Evolutionary conservation across 2,797 vertebrate genomes (phyloP), one percentile per base, ranked within the genome.

Genomic region (Micrastur ruficollis): DNA sequence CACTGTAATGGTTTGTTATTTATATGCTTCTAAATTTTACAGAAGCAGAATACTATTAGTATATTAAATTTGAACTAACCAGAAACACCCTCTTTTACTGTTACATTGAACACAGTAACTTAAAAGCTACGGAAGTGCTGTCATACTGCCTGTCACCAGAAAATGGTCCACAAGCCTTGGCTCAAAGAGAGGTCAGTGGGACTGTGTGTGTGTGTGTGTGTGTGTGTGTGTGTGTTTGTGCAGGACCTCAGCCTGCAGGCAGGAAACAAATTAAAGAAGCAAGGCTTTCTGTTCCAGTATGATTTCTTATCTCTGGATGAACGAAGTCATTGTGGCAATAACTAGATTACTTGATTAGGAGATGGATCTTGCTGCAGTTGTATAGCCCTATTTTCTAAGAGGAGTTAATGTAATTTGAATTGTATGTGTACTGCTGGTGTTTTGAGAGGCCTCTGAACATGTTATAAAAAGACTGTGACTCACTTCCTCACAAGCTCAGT

Each of bases 391-490:
- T 91, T 96, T 96, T 90, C 87, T 87, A 91, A 90, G 89, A 86
- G 65, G 52, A 87, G 36, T 78, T 83, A 82, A 73, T 79, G 72
- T 96, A 67, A 91, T 94, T 94, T 95, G 92, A 58, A 62, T 78
- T 88, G 79, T 91, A 89, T 95, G 59, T 80, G 68, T 95, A 56
- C 36, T 81, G 65, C 62, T 71, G 81, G 53, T 52, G 22, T 82
- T 95, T 80, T 22, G 70, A 68, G 14, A 68, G 78, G 58, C 76
- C 80, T 94, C 79, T 81, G 91, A 87, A 56, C 25, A 67, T 40
- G 38, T 79, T 85, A 85, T 90, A 92, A 90, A 95, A 97, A 95
- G 81, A 46, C 90, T 81, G 65, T 95, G 80, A 96, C 96, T 96
- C 93, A 67, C 84, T 96, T 90, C 55, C 56, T 91, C 79, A 86